phyloP scores from a whole-genome alignment of 2,797 vertebrate genomes.

The Crocodylus rhombifer region DNA sequence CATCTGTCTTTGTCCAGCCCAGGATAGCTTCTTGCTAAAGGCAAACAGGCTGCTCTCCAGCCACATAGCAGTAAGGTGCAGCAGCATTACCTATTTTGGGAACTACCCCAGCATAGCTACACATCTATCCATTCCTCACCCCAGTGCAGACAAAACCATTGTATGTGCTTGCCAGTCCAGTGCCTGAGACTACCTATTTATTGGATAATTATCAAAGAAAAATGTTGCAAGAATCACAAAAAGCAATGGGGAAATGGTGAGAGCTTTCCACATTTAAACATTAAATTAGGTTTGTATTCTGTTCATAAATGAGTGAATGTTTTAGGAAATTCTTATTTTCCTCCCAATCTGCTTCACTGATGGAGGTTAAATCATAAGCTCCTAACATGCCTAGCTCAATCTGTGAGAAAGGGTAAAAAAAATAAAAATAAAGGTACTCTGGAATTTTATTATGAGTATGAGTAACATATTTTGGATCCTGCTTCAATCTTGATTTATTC shows the following conservation, averaged over 20 bases:
- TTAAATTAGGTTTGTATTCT: constrained; percentile 15
- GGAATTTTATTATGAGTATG: neutral
- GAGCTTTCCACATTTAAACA: neutral
- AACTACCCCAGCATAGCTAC: too few relatives aligned
- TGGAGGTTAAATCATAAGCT: constrained; percentile 12
- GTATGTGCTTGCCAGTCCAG: too few relatives aligned
- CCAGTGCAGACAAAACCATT: too few relatives aligned
- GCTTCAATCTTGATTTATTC: constrained; percentile 27
- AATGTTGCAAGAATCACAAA: rapidly evolving
- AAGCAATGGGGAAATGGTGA: neutral
- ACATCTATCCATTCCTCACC: too few relatives aligned
- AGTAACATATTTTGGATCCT: constrained; percentile 8
- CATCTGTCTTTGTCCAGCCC: too few relatives aligned
- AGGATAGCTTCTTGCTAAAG: too few relatives aligned
- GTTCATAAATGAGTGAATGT: constrained; percentile 8
- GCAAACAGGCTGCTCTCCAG: too few relatives aligned
- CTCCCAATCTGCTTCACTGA: neutral
- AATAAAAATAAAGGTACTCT: neutral
- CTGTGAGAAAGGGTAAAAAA: neutral
- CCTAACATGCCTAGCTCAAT: neutral
- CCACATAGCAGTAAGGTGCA: too few relatives aligned
- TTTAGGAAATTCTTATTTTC: neutral
- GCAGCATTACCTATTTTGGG: too few relatives aligned
- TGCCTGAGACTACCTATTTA: neutral
- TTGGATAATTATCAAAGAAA: neutral